Evolutionary conservation across 2,113 vertebrate species (phyloP).

Genomic region (Haemorhous mexicanus): DNA sequence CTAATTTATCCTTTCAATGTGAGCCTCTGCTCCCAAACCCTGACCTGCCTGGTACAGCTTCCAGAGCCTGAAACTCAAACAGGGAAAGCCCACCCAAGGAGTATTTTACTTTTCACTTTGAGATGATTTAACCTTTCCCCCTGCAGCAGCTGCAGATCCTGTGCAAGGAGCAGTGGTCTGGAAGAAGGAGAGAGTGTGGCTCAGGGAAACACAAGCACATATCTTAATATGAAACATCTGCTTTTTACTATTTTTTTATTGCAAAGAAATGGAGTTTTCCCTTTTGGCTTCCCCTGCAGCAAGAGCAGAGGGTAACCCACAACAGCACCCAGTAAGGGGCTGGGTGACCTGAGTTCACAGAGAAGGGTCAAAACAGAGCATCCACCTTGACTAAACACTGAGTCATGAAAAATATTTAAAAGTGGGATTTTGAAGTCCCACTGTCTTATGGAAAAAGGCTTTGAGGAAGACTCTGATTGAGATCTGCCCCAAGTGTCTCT

Average conservation of each 20-base stretch:
- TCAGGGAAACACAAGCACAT: neutral
- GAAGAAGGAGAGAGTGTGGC: neutral
- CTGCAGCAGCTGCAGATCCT: neutral
- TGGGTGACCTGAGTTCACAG: neutral
- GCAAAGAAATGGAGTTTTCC: neutral
- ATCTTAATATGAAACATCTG: neutral
- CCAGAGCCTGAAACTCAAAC: neutral
- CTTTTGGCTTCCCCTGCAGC: neutral
- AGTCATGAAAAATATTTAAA: neutral
- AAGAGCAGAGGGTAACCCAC: neutral
- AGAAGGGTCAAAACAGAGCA: neutral
- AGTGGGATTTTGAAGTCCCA: neutral
- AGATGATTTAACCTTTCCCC: neutral
- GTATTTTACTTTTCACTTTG: neutral
- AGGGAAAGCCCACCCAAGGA: neutral
- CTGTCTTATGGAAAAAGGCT: neutral
- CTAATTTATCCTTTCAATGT: neutral
- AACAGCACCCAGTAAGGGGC: fast-evolving
- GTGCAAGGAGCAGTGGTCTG: neutral
- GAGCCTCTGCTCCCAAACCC: neutral
- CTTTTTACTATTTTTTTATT: neutral
- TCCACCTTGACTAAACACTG: neutral
- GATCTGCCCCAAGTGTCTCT: neutral
- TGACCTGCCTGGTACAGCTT: neutral
- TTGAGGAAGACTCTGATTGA: neutral